Percentiles rank a stretch among this genome's conserved stretches.
These are phyloP conservation scores for Glossosoma conforme DNA, from an alignment of 1,140 invertebrate genomes.

Conservation along the genomic window DNA sequence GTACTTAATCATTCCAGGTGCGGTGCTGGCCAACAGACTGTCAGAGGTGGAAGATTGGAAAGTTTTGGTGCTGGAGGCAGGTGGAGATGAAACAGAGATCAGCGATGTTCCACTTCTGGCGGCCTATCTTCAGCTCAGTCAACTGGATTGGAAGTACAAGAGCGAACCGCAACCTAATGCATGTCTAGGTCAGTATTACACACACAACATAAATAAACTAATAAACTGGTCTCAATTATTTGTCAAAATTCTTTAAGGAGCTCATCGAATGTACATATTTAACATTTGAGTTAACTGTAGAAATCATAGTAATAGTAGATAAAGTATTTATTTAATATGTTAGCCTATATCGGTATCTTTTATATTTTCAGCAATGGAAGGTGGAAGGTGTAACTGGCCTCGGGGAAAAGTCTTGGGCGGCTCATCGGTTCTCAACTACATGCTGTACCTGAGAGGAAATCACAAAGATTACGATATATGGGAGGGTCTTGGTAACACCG, in stretches of 20 bases:
- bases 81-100: conserved; percentile 71
- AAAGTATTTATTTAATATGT: background rate
- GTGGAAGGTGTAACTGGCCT: conserved; percentile 81
- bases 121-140: conserved; percentile 79
- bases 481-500: conserved; percentile 83
- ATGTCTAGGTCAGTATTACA: conserved; percentile 64
- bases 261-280: background rate
- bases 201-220: no score
- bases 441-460: conserved; percentile 94
- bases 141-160: conserved; percentile 89
- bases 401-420: conserved; percentile 61
- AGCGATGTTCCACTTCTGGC: conserved; percentile 84
- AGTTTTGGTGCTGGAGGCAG: conserved; percentile 46
- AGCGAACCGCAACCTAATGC: conserved; percentile 80
- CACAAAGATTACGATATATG: conserved; percentile 90
- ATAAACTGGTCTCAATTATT: background rate
- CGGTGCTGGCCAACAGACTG: conserved; percentile 41
- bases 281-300: no score
- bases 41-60: conserved; percentile 37
- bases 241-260: background rate
- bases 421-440: conserved; percentile 85
- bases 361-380: conserved; percentile 65
- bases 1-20: no score
- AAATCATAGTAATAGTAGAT: background rate
- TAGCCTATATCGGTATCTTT: conserved; percentile 5